These are phyloP conservation scores for Vidua macroura DNA, from an alignment of 2,113 vertebrate genomes.

Conservation along the genomic window DNA sequence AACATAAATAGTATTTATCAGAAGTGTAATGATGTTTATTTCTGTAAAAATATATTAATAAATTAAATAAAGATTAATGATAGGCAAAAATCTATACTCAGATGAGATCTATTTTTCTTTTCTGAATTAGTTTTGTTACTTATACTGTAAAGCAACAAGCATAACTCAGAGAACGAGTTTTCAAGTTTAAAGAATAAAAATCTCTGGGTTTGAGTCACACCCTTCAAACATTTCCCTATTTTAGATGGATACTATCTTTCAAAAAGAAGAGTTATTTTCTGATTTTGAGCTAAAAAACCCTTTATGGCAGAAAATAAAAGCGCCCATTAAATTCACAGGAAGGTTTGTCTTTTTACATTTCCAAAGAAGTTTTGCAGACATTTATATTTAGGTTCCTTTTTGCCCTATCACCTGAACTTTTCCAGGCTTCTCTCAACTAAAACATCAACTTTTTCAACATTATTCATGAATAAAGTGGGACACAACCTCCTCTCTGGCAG, in stretches of 20 bases:
- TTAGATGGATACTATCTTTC: conserved; percentile 9
- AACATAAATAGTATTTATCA: conserved; percentile 47
- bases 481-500: conserved; percentile 54
- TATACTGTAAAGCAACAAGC: conserved; percentile 68
- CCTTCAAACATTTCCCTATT: conserved; percentile 68
- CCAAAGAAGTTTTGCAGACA: not conserved
- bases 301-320: not conserved
- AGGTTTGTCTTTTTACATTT: not conserved
- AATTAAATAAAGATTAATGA: conserved; percentile 67
- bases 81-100: conserved; percentile 65
- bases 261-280: conserved; percentile 29
- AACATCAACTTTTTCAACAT: not conserved
- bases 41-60: conserved; percentile 60
- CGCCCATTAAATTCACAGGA: not conserved
- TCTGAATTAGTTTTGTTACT: conserved; percentile 76
- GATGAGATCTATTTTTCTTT: conserved; percentile 71
- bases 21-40: conserved; percentile 49
- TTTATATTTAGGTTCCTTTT: not conserved
- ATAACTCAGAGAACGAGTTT: conserved; percentile 78
- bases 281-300: conserved; percentile 33
- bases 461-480: not conserved
- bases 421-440: not conserved
- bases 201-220: conserved; percentile 75
- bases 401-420: not conserved
- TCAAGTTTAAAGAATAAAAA: conserved; percentile 77